Evolutionary conservation across 2,113 vertebrate species (phyloP).

Genomic region (Sceloporus undulatus): DNA sequence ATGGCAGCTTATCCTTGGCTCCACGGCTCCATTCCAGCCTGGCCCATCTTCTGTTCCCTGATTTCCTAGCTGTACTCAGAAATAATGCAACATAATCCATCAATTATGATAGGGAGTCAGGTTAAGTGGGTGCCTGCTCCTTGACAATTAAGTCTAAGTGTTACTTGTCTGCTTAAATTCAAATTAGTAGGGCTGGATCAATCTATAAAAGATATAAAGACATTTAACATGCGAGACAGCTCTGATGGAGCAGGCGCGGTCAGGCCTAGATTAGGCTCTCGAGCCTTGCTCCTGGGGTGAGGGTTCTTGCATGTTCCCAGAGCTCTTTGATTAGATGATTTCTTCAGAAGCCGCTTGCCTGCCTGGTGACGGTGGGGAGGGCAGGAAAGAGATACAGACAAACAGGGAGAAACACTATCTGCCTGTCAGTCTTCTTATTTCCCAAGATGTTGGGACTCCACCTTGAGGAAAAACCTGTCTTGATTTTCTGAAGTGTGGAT

Average conservation of each 20-base stretch:
- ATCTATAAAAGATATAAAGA: conserved; percentile 37
- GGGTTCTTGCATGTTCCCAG: background rate
- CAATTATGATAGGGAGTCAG: conserved; percentile 43
- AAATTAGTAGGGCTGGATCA: conserved; percentile 34
- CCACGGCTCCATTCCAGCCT: background rate
- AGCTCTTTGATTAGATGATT: conserved; percentile 18
- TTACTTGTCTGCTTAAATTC: conserved; percentile 38
- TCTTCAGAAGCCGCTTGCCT: background rate
- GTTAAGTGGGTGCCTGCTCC: conserved; percentile 38
- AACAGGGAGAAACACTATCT: background rate
- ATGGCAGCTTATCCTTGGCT: background rate
- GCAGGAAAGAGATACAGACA: background rate
- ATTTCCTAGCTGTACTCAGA: conserved; percentile 9
- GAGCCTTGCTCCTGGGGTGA: background rate
- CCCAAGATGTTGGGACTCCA: too few species aligned
- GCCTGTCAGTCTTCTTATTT: background rate
- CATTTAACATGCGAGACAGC: background rate
- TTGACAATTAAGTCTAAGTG: conserved; percentile 45
- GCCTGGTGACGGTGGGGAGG: background rate
- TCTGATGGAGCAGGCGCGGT: background rate
- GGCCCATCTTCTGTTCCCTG: background rate
- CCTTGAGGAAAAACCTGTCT: background rate
- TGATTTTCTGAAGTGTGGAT: background rate
- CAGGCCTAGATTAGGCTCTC: conserved; percentile 15
- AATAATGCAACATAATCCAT: conserved; percentile 44